Evolutionary conservation across 2,797 vertebrate species (phyloP), one percentile per base, ranked within the genome.

Genomic region (Poeciliopsis turneri): DNA sequence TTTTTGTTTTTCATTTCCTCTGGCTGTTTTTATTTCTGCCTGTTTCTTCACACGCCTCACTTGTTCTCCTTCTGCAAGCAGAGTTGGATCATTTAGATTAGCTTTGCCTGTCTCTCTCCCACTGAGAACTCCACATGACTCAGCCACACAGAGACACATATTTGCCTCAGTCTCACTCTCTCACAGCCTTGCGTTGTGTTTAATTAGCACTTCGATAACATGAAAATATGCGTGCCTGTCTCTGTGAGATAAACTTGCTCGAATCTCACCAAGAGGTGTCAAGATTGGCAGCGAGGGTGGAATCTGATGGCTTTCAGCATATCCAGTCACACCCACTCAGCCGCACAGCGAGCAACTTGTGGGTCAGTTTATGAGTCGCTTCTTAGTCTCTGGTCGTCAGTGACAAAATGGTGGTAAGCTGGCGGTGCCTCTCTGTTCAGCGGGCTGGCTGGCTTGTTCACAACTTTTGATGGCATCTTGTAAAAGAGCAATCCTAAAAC

Each of bases 151-250:
- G 49, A 86, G 81, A 85, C 81, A 76, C 70, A 59, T 80, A 79
- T 78, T 78, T 89, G 72, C 72, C 74, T 86, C 84, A 78, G 83
- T 80, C 86, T 81, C 78, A 78, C 85, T 86, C 82, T 91, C 87
- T 92, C 88, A 84, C 86, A 89, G 84, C 84, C 91, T 92, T 79
- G 73, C 8, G 78, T 89, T 94, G 87, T 88, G 89, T 93, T 93
- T 95, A 95, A 96, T 96, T 95, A 95, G 92, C 93, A 93, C 91
- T 87, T 91, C 88, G 73, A 90, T 90, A 91, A 86, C 75, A 80
- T 88, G 86, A 84, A 86, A 91, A 86, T 82, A 61, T 77, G 73
- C 74, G 55, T 78, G 71, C 82, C 84, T 82, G 78, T 88, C 75
- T 87, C 74, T 73, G 72, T 91, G 87, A 89, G 87, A 94, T 90